Conservation (phyloP, 2,797 vertebrate species). For the Otolemur crassicaudatus region DNA sequence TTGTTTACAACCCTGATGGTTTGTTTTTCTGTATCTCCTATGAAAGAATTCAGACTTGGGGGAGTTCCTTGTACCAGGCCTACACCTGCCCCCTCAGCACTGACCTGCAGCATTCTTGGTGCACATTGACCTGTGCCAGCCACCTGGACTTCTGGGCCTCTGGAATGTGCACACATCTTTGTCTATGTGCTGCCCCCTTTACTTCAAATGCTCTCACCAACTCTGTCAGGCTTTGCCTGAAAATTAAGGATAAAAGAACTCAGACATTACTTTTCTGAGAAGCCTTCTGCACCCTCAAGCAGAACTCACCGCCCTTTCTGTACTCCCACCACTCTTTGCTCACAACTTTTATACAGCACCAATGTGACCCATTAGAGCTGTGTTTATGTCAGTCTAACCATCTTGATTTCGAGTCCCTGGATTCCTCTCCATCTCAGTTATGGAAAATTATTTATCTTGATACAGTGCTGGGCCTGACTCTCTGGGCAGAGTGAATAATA, state of each 20-base stretch:
- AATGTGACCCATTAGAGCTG: slow-evolving; percentile 40
- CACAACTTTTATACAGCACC: not conserved
- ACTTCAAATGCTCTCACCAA: not conserved
- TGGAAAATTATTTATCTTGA: slow-evolving; percentile 67
- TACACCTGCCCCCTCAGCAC: not conserved
- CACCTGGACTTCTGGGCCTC: not conserved
- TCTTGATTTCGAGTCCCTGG: slow-evolving; percentile 54
- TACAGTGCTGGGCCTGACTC: not conserved
- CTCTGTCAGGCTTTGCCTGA: not conserved
- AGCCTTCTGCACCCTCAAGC: not conserved
- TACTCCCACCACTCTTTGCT: slow-evolving; percentile 11
- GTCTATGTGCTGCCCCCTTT: not conserved
- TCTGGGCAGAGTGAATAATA: not conserved
- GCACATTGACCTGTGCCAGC: not conserved
- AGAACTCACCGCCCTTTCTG: not conserved
- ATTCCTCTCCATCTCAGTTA: slow-evolving; percentile 69
- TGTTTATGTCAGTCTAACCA: slow-evolving; percentile 60
- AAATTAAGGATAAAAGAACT: not conserved
- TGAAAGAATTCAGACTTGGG: not conserved
- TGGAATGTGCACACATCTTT: not conserved
- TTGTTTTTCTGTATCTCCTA: not conserved
- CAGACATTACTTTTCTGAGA: not conserved
- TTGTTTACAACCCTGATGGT: not conserved
- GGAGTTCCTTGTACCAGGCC: not conserved
- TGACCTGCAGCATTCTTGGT: no score